phyloP scores from a whole-genome alignment of 2,888 invertebrate genomes.

The Limenitis camilla region DNA sequence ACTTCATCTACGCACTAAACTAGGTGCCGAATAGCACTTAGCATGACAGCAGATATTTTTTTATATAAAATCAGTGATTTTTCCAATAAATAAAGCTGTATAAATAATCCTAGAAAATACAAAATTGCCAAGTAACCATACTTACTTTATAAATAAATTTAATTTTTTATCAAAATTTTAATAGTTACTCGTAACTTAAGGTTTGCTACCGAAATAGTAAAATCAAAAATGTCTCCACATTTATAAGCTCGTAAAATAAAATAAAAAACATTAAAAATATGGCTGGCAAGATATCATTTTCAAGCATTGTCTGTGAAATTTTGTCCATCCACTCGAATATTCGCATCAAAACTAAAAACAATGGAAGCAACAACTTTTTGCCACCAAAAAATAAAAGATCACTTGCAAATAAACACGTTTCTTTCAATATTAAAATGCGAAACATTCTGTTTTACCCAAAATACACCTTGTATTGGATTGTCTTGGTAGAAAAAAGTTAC shows the following conservation, averaged over 20 bases:
- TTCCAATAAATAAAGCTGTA: too few species aligned
- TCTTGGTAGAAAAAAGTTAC: conserved; percentile 8
- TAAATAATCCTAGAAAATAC: too few species aligned
- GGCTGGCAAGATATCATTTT: conserved; percentile 10
- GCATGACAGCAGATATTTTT: too few species aligned
- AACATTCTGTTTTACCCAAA: conserved; percentile 15
- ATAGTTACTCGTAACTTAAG: too few species aligned
- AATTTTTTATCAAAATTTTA: too few species aligned
- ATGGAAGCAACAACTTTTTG: conserved; percentile 19
- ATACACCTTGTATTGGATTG: conserved; percentile 15
- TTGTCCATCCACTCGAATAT: conserved; percentile 20
- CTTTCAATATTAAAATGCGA: conserved; percentile 20
- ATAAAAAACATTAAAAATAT: conserved; percentile 3
- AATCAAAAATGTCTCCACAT: not conserved
- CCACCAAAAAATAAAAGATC: conserved; percentile 21
- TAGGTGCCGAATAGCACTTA: too few species aligned
- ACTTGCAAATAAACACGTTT: conserved; percentile 21
- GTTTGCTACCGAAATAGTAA: not conserved
- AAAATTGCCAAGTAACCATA: too few species aligned
- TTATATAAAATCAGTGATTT: too few species aligned
- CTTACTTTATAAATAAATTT: too few species aligned
- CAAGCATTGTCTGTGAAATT: conserved; percentile 19
- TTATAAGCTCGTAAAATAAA: conserved; percentile 3
- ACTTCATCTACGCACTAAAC: too few species aligned
- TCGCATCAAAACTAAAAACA: conserved; percentile 25